phyloP scores from a whole-genome alignment of 2,888 invertebrate species.

The Eugnorisma glareosa region DNA sequence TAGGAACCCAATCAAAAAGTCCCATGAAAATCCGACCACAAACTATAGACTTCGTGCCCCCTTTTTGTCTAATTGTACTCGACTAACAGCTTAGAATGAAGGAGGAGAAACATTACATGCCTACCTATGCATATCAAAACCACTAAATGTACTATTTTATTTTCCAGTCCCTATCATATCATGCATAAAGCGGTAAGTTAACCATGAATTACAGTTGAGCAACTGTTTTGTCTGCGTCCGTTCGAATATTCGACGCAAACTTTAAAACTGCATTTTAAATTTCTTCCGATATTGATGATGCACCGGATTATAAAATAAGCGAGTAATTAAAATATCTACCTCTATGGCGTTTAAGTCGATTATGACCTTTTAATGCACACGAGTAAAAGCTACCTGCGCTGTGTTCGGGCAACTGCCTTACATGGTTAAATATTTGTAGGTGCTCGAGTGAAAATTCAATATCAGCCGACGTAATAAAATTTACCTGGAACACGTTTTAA shows the following conservation, averaged over 20 bases:
- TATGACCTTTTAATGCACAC: not conserved
- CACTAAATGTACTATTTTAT: no score
- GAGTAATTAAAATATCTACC: not conserved
- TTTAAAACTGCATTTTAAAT: not conserved
- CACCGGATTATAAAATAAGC: not conserved
- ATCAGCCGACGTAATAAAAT: constrained; percentile 16
- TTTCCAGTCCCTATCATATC: not conserved
- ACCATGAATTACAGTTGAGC: constrained; percentile 2
- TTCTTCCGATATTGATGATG: not conserved
- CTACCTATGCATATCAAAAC: not conserved
- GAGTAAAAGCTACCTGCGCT: not conserved
- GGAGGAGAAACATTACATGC: not conserved
- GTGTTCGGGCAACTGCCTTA: not conserved
- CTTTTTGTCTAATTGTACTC: not conserved
- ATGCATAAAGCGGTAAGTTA: not conserved
- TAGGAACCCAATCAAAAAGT: not conserved
- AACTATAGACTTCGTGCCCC: not conserved
- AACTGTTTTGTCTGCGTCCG: not conserved
- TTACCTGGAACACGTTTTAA: constrained; percentile 6
- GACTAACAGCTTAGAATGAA: not conserved
- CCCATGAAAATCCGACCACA: not conserved
- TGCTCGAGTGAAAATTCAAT: constrained; percentile 15
- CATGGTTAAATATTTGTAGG: constrained; percentile 31
- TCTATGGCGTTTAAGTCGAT: not conserved
- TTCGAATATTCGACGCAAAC: not conserved